Evolutionary conservation across 2,797 vertebrate species (phyloP).

Genomic region (Phrynocephalus guinanensis): DNA sequence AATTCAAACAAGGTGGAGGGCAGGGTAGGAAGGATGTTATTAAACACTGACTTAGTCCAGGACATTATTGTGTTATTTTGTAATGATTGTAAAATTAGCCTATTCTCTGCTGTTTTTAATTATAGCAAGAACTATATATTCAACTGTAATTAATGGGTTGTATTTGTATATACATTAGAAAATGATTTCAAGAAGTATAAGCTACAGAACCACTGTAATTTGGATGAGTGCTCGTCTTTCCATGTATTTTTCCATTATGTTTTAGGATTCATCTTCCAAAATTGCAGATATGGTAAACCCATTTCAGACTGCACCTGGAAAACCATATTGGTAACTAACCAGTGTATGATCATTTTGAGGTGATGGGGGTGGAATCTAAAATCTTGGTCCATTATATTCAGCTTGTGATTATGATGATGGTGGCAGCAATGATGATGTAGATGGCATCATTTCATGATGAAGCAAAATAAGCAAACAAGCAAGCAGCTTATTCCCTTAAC

Average conservation of each 20-base stretch:
- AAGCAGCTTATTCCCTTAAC: too few relatives aligned
- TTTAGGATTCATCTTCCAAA: background rate
- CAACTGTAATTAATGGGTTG: constrained; percentile 8
- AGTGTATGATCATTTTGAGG: background rate
- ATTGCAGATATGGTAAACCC: background rate
- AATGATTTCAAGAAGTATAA: constrained; percentile 19
- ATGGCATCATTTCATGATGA: background rate
- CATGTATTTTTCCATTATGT: background rate
- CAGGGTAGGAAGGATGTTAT: background rate
- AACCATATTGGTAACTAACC: background rate
- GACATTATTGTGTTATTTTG: constrained; percentile 44
- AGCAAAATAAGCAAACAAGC: too few relatives aligned
- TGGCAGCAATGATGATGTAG: background rate
- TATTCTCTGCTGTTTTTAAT: constrained; percentile 23
- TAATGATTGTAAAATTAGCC: background rate
- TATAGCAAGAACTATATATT: constrained; percentile 15
- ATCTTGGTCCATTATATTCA: background rate
- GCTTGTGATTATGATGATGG: background rate
- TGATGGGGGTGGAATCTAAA: background rate
- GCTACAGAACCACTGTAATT: background rate
- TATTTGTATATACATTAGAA: constrained; percentile 27
- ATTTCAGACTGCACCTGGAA: background rate
- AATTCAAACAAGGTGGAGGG: constrained; percentile 28
- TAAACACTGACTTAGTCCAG: constrained; percentile 60
- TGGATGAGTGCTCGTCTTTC: constrained; percentile 2